Percentiles rank a stretch among this genome's conserved stretches.
phyloP scores from a whole-genome alignment of 1,140 invertebrate genomes.

The Diplogasteroides magnus region DNA sequence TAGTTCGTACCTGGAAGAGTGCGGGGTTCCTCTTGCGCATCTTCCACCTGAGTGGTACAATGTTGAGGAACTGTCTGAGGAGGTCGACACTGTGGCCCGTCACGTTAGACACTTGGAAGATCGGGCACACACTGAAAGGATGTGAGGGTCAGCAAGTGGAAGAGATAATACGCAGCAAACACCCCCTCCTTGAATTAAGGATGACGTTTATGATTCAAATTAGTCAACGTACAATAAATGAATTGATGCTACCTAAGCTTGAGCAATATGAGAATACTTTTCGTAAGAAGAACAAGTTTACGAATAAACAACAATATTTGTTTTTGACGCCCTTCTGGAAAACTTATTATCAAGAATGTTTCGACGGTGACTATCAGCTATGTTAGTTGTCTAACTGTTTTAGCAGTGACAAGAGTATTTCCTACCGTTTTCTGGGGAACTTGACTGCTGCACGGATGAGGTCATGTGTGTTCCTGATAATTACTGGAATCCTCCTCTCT shows the following conservation, averaged over 20 bases:
- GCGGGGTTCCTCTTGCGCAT: conserved; percentile 70
- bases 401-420: no score
- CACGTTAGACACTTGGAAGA: conserved; percentile 99
- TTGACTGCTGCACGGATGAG: conserved; percentile 97
- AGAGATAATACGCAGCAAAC: not conserved
- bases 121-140: conserved; percentile 85
- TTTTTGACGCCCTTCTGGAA: no score
- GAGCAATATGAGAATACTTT: not conserved
- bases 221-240: no score
- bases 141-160: no score
- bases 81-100: conserved; percentile 87
- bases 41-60: conserved; percentile 81
- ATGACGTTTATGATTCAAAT: no score
- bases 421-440: conserved; percentile 96
- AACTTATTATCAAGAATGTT: no score
- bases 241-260: no score
- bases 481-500: conserved; percentile 92
- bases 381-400: no score
- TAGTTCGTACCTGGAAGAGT: conserved; percentile 29
- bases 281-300: not conserved
- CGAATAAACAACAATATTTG: conserved; percentile 7
- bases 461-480: conserved; percentile 88
- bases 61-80: conserved; percentile 93
- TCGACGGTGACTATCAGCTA: no score
- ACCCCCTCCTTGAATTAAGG: no score